Base-by-base conservation (phyloP, 2,888 invertebrate genomes). In the Antheraea assamensis region DNA sequence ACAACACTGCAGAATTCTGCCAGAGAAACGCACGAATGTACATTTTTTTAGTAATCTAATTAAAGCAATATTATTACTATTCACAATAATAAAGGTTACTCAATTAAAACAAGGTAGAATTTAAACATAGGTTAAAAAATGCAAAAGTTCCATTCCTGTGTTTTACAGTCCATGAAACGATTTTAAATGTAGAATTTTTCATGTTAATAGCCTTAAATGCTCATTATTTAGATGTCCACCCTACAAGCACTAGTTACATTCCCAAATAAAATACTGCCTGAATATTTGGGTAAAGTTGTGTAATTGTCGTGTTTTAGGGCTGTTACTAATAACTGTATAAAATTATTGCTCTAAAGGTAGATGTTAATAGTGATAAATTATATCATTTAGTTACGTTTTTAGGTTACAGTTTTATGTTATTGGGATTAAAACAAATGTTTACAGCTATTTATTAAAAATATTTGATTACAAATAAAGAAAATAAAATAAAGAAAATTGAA, bases 251-350 rank as follows among this genome's bases (percentile, higher is more conserved):
- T 68, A 68, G 8, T 68, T 27, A 30, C 35, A 19, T 35, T 66
- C 21, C 21, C 7, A 68, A 35, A 68, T 35, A 35, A 68, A 35
- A 35, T 68, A 68, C n/a, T n/a, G 35, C 68, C 21, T n/a, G 35
- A 68, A 68, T 68, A 68, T 68, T 68, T 68, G 35, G 35, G 68
- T 35, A 35, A 19, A 35, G 21, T n/a, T 35, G 21, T 35, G 68
- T 68, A 68, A 68, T 35, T 68, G 68, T 68, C 68, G 35, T 68
- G 68, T 68, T 68, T 21, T 68, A 68, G n/a, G 35, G 68, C 35
- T 35, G 35, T 68, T 68, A 68, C 68, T 24, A 35, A 31, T 68
- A 35, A 68, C 68, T 68, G 68, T 68, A 68, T n/a, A 68, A 68
- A 68, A 35, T 35, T 68, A 68, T 68, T 68, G 35, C 35, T 21